Conservation (phyloP, 2,113 vertebrate species). For the Scalopus aquaticus region DNA sequence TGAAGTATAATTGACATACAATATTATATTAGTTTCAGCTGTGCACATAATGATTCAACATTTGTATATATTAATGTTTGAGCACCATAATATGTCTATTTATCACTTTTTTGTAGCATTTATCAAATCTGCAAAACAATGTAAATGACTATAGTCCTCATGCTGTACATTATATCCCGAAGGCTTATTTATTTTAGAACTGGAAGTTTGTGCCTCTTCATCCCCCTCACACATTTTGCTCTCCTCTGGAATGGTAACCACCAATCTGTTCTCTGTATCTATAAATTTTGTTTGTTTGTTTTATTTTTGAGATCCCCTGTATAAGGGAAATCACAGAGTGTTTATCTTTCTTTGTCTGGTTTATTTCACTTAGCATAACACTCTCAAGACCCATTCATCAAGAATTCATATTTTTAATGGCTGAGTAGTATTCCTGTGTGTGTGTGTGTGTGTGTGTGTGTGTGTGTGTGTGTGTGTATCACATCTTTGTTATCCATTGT, state of each 20-base stretch:
- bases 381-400: background rate
- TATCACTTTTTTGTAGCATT: background rate
- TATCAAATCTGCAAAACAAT: background rate
- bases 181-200: background rate
- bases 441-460: too few relatives aligned
- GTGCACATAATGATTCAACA: background rate
- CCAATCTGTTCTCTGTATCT: background rate
- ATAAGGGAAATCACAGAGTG: background rate
- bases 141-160: background rate
- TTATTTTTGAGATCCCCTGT: background rate
- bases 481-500: background rate
- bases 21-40: background rate
- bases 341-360: background rate
- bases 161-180: background rate
- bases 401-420: too few relatives aligned
- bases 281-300: background rate
- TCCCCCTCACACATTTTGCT: background rate
- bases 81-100: background rate
- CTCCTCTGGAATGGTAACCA: background rate
- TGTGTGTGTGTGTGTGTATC: background rate
- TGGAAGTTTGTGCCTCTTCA: background rate
- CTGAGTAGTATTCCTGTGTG: too few relatives aligned
- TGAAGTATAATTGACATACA: background rate
- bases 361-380: background rate
- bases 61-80: background rate